Conservation (phyloP, 2,888 invertebrate genomes). For the Microctonus brassicae region DNA sequence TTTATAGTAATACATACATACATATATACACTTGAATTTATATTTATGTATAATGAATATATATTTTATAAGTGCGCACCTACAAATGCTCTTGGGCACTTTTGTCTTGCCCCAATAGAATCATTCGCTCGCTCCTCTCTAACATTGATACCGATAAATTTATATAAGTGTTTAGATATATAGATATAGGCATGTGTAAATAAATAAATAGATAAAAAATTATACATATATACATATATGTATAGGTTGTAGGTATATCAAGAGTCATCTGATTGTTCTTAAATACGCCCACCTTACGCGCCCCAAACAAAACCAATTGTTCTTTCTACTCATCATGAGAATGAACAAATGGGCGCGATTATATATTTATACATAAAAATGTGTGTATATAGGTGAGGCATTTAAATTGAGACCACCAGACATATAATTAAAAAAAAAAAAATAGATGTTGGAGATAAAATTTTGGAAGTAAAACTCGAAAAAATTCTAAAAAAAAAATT, state of each 20-base stretch:
- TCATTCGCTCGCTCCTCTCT: slow-evolving; percentile 19
- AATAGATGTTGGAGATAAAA: too few species aligned
- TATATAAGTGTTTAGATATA: too few species aligned
- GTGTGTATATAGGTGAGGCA: not conserved
- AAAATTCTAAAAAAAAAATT: too few species aligned
- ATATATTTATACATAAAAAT: not conserved
- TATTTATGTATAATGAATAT: not conserved
- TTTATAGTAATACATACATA: not conserved
- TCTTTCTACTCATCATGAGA: slow-evolving; percentile 25
- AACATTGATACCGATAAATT: slow-evolving; percentile 9
- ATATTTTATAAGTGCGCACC: slow-evolving; percentile 7
- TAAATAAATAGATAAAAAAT: not conserved
- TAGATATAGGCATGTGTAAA: not conserved
- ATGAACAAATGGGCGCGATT: slow-evolving; percentile 22
- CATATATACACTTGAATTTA: not conserved
- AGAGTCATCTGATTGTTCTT: slow-evolving; percentile 18
- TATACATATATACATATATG: slow-evolving; percentile 2
- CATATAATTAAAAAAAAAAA: too few species aligned
- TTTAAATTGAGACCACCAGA: too few species aligned
- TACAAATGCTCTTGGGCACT: slow-evolving; percentile 21
- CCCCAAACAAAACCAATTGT: slow-evolving; percentile 20
- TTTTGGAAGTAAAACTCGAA: too few species aligned
- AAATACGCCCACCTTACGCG: slow-evolving; percentile 29
- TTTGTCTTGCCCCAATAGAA: slow-evolving; percentile 25
- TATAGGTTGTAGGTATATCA: too few species aligned